Conservation (phyloP, 2,113 vertebrate genomes). For the Dicrurus megarhynchus region DNA sequence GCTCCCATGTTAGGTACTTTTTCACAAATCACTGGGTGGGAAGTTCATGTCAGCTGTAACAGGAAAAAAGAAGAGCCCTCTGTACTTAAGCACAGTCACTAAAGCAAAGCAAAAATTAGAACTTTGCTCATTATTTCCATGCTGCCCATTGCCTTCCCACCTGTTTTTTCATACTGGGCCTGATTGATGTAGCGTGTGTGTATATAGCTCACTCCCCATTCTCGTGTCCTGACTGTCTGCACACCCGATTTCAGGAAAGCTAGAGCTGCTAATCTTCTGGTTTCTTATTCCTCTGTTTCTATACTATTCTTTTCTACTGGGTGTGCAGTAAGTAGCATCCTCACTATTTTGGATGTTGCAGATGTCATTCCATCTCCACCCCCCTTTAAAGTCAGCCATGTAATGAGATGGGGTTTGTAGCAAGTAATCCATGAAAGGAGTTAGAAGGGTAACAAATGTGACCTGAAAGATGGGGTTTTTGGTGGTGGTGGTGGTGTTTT, state of each 20-base stretch:
- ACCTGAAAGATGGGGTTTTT: fast-evolving
- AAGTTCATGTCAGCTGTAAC: not conserved
- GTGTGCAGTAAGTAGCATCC: not conserved
- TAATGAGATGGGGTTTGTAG: not conserved
- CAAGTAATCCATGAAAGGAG: not conserved
- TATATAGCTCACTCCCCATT: not conserved
- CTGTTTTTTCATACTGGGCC: not conserved
- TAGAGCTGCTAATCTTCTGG: not conserved
- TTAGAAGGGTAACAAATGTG: not conserved
- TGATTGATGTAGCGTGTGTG: not conserved
- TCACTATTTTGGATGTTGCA: not conserved
- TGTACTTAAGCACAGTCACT: not conserved
- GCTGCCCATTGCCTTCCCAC: not conserved
- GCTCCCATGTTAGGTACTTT: not conserved
- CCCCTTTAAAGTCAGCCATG: not conserved
- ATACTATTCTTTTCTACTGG: not conserved
- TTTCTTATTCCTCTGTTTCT: not conserved
- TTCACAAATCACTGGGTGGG: not conserved
- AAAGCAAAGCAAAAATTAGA: not conserved
- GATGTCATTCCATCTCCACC: not conserved
- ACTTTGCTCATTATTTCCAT: not conserved
- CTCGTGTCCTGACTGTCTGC: not conserved
- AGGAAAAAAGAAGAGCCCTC: not conserved
- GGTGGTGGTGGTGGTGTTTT: not conserved
- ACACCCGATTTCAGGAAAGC: not conserved